Conservation (phyloP, 2,888 invertebrate species). For the Horisme vitalbata region DNA sequence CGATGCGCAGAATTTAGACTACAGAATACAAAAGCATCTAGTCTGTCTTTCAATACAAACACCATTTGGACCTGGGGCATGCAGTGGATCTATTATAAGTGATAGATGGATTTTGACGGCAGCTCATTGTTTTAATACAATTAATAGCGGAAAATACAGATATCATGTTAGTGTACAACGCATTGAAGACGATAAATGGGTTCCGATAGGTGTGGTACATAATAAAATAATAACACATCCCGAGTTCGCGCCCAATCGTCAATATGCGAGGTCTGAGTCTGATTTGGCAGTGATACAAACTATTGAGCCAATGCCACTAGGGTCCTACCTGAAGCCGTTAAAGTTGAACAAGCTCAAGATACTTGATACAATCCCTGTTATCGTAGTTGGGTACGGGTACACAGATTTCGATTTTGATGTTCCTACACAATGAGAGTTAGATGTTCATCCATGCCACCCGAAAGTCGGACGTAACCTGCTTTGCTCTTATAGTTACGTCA, state of each 20-base stretch:
- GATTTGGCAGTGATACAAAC: constrained; percentile 42
- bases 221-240: constrained; percentile 16
- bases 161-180: background rate
- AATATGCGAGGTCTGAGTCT: too few relatives aligned
- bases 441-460: constrained; percentile 25
- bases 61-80: constrained; percentile 1
- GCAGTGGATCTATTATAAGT: constrained; percentile 42
- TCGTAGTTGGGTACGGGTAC: constrained; percentile 38
- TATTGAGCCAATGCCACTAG: constrained; percentile 24
- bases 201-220: background rate
- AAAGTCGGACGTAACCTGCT: constrained; percentile 16
- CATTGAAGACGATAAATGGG: background rate
- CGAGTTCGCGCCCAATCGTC: background rate
- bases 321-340: constrained; percentile 27
- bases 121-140: constrained; percentile 38
- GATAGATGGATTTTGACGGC: constrained; percentile 39
- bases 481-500: constrained; percentile 32
- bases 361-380: constrained; percentile 13
- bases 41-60: constrained; percentile 28
- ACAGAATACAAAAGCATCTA: constrained; percentile 32
- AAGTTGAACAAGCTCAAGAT: constrained; percentile 10
- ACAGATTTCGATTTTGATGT: constrained; percentile 13
- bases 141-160: background rate
- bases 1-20: background rate
- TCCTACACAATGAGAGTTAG: constrained; percentile 37